Base-by-base conservation (phyloP, 2,888 invertebrate genomes). In the Drosophila anceps region DNA sequence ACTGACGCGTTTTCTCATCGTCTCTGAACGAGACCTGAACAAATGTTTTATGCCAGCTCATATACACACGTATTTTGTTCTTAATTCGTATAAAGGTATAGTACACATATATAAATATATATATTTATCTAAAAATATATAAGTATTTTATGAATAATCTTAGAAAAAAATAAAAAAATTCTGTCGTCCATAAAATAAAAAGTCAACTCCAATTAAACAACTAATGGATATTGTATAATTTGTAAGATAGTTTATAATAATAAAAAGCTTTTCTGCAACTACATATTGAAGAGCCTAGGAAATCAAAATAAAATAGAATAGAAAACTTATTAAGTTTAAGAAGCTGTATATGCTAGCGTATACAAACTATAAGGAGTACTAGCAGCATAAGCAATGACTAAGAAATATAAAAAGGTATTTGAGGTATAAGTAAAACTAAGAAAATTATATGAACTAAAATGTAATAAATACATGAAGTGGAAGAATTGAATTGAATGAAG, bases 1-100 rank as follows among this genome's bases (percentile, higher is more conserved):
- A 79, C 77, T 79, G 63, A 80, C 51, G 58, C 54, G 53, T 20
- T 53, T 73, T 65, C 62, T 18, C 37, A 39, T 62, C 46, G 48
- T 63, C 46, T 73, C 61, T 24, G 53, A 61, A 65, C 66, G 57
- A 55, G 39, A 58, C 18, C 50, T 46, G 18, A 70, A 58, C 43
- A 27, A 58, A 65, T 24, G 15, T 43, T 43, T 27, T 58, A 51
- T 58, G 50, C 6, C 24, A 18, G 54, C 44, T 35, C 41, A 61
- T 50, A 68, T 44, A 33, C 67, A 66, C 35, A 43, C 31, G n/a
- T 37, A 24, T 43, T 48, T 66, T 15, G 18, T 51, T 5, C 20
- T n/a, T 35, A n/a, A n/a, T n/a, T 29, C 29, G 29, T 29, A 29
- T 29, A n/a, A 31, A n/a, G 31, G 9, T 44, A 39, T 15, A 18